Evolutionary conservation across 2,888 invertebrate species (phyloP), one percentile per base, ranked within the genome.

Genomic region (Phortica okadai): DNA sequence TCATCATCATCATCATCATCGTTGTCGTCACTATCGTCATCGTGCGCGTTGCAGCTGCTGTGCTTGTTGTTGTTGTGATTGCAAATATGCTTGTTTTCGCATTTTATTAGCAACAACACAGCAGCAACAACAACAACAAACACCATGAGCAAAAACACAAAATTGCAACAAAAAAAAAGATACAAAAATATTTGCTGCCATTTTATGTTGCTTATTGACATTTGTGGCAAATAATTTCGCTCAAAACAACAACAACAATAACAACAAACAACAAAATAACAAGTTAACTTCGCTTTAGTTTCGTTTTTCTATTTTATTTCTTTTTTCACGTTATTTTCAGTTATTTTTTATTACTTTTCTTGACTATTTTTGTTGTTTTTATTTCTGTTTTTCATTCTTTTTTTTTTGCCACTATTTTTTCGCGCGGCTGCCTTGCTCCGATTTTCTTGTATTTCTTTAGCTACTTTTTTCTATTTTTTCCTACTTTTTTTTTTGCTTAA

Each of bases 61-160:
- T 77, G 72, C 50, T 77, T 74, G 76, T 76, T 79, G 54, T 74
- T 78, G 64, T 74, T 78, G 77, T 56, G 79, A 76, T 75, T 83
- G 81, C 66, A 50, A 50, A 50, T 50, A 50, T 81, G 79, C 79
- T 79, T 79, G 75, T 67, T 81, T 72, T 75, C 78, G 69, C 80
- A 84, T 84, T 84, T 83, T 85, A 84, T 84, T 84, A 81, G 86
- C 84, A 77, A 73, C 64, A 74, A 73, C 45, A 56, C 6, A 73
- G 50, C 72, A 58, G 44, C 58, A 76, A 54, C 41, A 64, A 79
- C 72, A 67, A 74, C 77, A 76, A 70, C 77, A 79, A 59, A 59
- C 6, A 74, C 21, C 64, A 74, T 75, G 64, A 77, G 74, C 78
- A 76, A 10, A 73, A 75, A 45, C 62, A 66, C 62, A 56, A 21